Evolutionary conservation across 1,140 invertebrate species (phyloP), one percentile per base, ranked within the genome.

Genomic region (Wiebesia pumilae): DNA sequence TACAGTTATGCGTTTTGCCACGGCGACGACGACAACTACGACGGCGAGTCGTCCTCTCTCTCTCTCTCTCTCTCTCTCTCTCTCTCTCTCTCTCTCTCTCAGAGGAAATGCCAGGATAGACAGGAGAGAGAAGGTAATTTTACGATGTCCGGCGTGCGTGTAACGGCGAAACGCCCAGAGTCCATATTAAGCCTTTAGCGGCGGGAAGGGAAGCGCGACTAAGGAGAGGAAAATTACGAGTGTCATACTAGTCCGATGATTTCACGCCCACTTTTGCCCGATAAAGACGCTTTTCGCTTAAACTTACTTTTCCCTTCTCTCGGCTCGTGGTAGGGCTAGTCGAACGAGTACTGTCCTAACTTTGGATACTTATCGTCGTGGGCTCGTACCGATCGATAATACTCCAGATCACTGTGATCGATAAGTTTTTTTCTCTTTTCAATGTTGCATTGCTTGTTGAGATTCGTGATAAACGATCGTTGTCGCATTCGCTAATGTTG

Each of bases 11-110:
- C 7, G 62, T 43, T 35, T 51, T 30, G 43, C 27, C 27, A 54
- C 81, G 40, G n/a, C 81, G 81, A 82, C 80, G 62, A 73, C 67
- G 43, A 80, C 40, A 40, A 73, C 67, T 43, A 80, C 40, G 21
- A 35, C 14, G 19, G 14, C 43, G 27, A 38, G 24, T 35, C 16
- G 12, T 43, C 67, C 54, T 65, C 58, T 43, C 24, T 65, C 79
- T 81, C 79, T 40, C 58, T 65, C 27, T 62, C 58, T 65, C 58
- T 65, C 33, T 38, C 51, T 54, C 14, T 9, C 27, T 78, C 3
- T 40, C 58, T 65, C 27, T 62, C 58, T 65, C 58, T 65, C 33
- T 38, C 51, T 54, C 14, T 9, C 27, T 78, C 12, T 30, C 47
- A 2, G 9, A 9, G 47, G 40, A 78, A 35, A 19, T 24, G 30